Evolutionary conservation across 2,888 invertebrate genomes (phyloP), one percentile per base, ranked within the genome.

Genomic region (Eristalis intricaria): DNA sequence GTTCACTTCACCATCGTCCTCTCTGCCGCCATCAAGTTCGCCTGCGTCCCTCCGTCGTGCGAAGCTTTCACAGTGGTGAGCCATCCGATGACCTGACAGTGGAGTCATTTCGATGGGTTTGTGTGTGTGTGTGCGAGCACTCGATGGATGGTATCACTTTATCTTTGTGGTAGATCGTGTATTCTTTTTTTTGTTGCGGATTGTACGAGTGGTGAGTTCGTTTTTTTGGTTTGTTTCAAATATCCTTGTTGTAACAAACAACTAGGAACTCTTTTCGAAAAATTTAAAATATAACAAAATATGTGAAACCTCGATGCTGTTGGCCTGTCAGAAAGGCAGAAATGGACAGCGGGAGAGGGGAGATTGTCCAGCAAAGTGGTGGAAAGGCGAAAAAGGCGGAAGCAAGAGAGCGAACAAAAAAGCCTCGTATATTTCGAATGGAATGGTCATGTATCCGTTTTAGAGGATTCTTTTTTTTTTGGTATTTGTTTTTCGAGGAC

Each of bases 131-230:
- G 69, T 78, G 85, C 70, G 76, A 0, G 8, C 50, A 19, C 64
- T 73, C 85, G 32, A 75, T 86, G 83, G 78, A 78, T 82, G 64
- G 73, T 81, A 85, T 77, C 76, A 73, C 77, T 82, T 86, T 78
- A 77, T 78, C 65, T 78, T 50, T 86, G 77, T 82, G 82, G 82
- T 75, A 61, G 65, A 60, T 74, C 66, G 22, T 69, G 19, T 56
- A n/a, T n/a, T n/a, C n/a, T 22, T 10, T 70, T 50, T 65, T 23
- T 50, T 10, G 38, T 29, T 26, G 32, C n/a, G n/a, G n/a, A n/a
- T n/a, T n/a, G n/a, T n/a, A n/a, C n/a, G 60, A 40, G 40, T 60
- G 38, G n/a, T 19, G 35, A 38, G 56, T 68, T 64, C 35, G 4
- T 38, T 10, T 70, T 43, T 65, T 23, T 43, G 19, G 66, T 32